These are phyloP conservation scores for Podilymbus podiceps DNA, from an alignment of 2,113 vertebrate species.

Conservation along the genomic window DNA sequence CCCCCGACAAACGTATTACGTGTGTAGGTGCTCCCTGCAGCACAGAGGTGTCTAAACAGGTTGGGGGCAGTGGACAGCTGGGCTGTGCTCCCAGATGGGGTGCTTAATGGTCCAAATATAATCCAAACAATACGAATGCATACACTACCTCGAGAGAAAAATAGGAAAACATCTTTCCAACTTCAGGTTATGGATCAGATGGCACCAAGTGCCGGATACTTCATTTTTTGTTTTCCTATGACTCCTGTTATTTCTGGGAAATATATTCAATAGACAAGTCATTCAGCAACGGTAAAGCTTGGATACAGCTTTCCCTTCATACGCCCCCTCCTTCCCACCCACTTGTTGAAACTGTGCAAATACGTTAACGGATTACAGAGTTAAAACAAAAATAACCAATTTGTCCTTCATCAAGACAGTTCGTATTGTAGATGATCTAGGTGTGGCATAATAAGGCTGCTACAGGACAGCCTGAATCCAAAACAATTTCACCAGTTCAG, in stretches of 20 bases:
- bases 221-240: not conserved
- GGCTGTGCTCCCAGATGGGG: not conserved
- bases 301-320: not conserved
- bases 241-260: not conserved
- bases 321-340: not conserved
- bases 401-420: constrained; percentile 22
- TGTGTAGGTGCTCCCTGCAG: not conserved
- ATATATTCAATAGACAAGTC: not conserved
- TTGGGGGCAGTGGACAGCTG: not conserved
- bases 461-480: not conserved
- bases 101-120: not conserved
- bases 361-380: not conserved
- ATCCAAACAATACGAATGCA: not conserved
- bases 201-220: not conserved
- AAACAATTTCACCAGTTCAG: not conserved
- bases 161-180: fast-evolving
- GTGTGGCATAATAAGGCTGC: not conserved
- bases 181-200: not conserved
- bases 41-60: not conserved
- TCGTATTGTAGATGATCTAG: not conserved
- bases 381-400: constrained; percentile 17
- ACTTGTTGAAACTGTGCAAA: not conserved
- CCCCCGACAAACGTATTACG: not conserved
- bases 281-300: not conserved
- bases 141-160: not conserved